Percentiles rank a stretch among this genome's conserved stretches.
These are phyloP conservation scores for Neotoxoptera formosana DNA, from an alignment of 1,140 invertebrate genomes.

Conservation along the genomic window DNA sequence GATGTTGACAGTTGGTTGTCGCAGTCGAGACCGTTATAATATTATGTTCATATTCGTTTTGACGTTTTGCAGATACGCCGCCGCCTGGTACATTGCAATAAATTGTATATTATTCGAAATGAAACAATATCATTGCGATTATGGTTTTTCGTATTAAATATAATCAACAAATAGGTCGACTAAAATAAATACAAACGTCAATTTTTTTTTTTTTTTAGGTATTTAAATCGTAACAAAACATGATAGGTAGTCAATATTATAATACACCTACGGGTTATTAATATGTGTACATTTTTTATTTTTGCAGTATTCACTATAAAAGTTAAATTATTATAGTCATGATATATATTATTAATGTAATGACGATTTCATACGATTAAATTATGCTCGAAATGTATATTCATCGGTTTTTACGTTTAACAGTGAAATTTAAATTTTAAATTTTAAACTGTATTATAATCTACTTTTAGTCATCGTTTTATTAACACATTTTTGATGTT, in stretches of 20 bases:
- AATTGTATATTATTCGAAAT: background rate
- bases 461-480: too few species aligned
- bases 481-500: too few species aligned
- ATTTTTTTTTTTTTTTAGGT: rapidly evolving
- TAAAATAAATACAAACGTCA: background rate
- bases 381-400: too few species aligned
- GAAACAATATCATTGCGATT: background rate
- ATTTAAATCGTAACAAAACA: background rate
- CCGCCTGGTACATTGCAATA: background rate
- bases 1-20: constrained; percentile 2
- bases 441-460: too few species aligned
- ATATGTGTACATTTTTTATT: background rate
- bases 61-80: background rate
- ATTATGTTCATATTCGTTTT: background rate
- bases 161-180: background rate
- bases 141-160: background rate
- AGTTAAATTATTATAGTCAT: too few species aligned
- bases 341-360: too few species aligned
- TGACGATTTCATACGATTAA: too few species aligned
- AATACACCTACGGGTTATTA: too few species aligned
- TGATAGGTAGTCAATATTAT: background rate
- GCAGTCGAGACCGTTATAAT: background rate
- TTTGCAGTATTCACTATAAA: too few species aligned
- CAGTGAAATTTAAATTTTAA: too few species aligned
- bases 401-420: too few species aligned